Base-by-base conservation (phyloP, 2,888 invertebrate species). In the Alviniconcha strummeri region DNA sequence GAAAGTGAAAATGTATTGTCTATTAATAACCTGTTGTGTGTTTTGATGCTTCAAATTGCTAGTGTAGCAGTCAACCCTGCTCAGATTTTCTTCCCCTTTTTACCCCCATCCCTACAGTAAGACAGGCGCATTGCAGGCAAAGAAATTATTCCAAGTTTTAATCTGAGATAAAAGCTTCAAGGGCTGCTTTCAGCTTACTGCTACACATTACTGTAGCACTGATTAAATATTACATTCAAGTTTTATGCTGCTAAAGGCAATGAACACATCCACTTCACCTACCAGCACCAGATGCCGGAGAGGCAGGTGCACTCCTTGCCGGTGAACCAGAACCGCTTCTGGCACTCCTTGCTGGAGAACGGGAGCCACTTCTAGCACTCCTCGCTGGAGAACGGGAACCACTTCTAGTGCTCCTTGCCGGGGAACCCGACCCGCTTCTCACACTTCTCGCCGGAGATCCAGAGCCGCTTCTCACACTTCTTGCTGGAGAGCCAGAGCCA, bases 401-500 rank as follows among this genome's bases (percentile, higher is more conserved):
- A 69, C 69, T 80, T 86, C 86, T 77, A 83, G 84, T 54, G 71
- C 83, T 84, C n/a, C 84, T 64, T 36, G 85, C 85, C n/a, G 82
- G 88, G 52, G 87, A 87, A 8, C 84, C 86, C 71, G 89, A 88
- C 60, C 76, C 82, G 79, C 84, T 85, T 54, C 72, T 76, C 7
- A 36, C 3, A 36, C 36, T 36, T 36, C 83, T 69, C 4, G 75
- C 60, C 36, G 36, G 36, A 36, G 36, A 36, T 36, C 83, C 80
- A 76, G 86, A 85, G 6, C 83, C 67, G 74, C 81, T 83, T 19
- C 83, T 57, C 77, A 67, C 13, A 82, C 55, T 71, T 84, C 83
- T 74, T 9, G 84, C 84, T 36, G 88, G 88, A 54, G 87, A 87
- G 7, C 84, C 87, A 71, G 89, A 88, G 56, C 88, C 77, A 79